Percentiles rank a stretch among this genome's conserved stretches.
phyloP scores from a whole-genome alignment of 2,888 invertebrate genomes.

The Amitus sp. region DNA sequence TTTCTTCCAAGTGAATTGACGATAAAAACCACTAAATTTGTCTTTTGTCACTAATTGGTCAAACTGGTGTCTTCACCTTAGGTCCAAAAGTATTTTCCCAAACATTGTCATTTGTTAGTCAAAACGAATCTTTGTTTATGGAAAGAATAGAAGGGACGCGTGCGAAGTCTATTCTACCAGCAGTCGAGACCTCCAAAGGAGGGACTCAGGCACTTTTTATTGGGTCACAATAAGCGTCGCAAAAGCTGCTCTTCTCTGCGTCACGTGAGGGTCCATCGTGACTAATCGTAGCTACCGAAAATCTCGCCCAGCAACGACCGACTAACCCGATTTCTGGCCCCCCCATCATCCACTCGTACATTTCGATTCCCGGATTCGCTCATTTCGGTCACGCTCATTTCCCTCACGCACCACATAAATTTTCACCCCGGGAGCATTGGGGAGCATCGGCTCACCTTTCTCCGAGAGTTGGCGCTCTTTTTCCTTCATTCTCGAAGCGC shows the following conservation, averaged over 20 bases:
- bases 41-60: too few relatives aligned
- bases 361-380: slow-evolving; percentile 38
- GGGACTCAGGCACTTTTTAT: slow-evolving; percentile 23
- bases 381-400: slow-evolving; percentile 44
- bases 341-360: slow-evolving; percentile 32
- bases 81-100: too few relatives aligned
- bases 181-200: background rate
- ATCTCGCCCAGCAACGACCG: slow-evolving; percentile 55
- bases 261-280: slow-evolving; percentile 42
- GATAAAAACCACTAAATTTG: background rate
- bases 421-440: slow-evolving; percentile 33
- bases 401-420: slow-evolving; percentile 45
- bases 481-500: slow-evolving; percentile 21
- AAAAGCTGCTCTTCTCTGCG: slow-evolving; percentile 12
- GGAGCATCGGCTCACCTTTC: slow-evolving; percentile 31
- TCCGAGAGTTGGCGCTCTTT: slow-evolving; percentile 16
- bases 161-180: background rate
- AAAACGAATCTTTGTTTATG: slow-evolving; percentile 1
- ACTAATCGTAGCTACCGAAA: slow-evolving; percentile 58
- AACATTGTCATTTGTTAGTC: background rate
- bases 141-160: slow-evolving; percentile 2
- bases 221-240: slow-evolving; percentile 19
- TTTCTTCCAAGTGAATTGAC: too few relatives aligned
- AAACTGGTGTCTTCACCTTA: too few relatives aligned
- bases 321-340: slow-evolving; percentile 54